Percentiles rank a stretch among this genome's conserved stretches.
phyloP scores from a whole-genome alignment of 2,113 vertebrate genomes.

The Phylloscopus trochiloides region DNA sequence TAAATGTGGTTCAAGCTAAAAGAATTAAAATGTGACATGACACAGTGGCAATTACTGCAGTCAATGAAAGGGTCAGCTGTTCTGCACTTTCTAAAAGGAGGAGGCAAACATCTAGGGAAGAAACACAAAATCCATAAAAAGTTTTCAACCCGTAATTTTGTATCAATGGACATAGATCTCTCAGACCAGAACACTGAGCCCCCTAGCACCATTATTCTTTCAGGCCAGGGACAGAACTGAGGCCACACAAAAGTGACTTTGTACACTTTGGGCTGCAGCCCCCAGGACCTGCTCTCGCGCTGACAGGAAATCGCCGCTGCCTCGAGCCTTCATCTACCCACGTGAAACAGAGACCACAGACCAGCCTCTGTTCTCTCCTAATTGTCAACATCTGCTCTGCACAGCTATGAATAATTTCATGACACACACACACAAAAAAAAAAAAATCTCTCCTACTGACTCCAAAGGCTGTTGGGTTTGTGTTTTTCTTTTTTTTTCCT shows the following conservation, averaged over 20 bases:
- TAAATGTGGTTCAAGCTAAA: neutral
- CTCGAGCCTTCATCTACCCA: slow-evolving; percentile 69
- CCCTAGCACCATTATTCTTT: neutral
- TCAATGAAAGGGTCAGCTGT: neutral
- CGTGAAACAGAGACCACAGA: slow-evolving; percentile 67
- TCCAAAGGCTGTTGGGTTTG: neutral
- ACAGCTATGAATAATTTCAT: slow-evolving; percentile 65
- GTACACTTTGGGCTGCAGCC: slow-evolving; percentile 24
- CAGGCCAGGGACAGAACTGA: neutral
- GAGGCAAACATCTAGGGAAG: neutral
- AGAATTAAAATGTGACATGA: neutral
- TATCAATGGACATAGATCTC: neutral
- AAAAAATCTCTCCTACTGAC: neutral
- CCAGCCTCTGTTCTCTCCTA: slow-evolving; percentile 59
- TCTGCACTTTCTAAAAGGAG: neutral
- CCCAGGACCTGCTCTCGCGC: slow-evolving; percentile 10
- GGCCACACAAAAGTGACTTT: slow-evolving; percentile 66
- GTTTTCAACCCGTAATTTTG: neutral
- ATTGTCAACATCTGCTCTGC: slow-evolving; percentile 69
- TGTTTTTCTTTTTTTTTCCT: neutral
- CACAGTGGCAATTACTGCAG: neutral
- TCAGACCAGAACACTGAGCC: neutral
- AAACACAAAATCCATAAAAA: neutral
- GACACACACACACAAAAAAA: neutral
- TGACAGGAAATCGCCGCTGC: slow-evolving; percentile 69